Evolutionary conservation across 2,888 invertebrate species (phyloP).

Genomic region (Oscheius myriophilus): DNA sequence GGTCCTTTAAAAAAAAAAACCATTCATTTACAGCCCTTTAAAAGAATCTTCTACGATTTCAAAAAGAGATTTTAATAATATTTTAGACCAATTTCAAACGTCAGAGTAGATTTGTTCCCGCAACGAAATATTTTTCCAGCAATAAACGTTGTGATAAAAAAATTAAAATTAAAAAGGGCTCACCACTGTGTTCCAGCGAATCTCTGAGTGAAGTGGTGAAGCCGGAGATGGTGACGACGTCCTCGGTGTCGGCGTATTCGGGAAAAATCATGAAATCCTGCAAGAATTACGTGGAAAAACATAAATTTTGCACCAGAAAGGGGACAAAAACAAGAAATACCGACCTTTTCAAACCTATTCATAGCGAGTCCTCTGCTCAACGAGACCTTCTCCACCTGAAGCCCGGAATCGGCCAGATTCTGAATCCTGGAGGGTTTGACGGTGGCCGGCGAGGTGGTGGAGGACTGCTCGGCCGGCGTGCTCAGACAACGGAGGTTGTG

Average conservation of each 20-base stretch:
- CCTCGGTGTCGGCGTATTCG: slow-evolving; percentile 67
- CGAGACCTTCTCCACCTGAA: slow-evolving; percentile 64
- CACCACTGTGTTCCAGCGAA: slow-evolving; percentile 45
- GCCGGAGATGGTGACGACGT: slow-evolving; percentile 62
- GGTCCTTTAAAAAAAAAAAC: too few species aligned
- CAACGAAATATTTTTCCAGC: too few species aligned
- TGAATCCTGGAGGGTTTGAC: slow-evolving; percentile 25
- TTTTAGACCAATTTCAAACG: too few species aligned
- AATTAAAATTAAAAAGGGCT: neutral
- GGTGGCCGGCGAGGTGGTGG: slow-evolving; percentile 8
- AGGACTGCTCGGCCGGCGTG: slow-evolving; percentile 2
- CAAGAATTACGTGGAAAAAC: slow-evolving; percentile 23
- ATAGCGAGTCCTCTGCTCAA: slow-evolving; percentile 64
- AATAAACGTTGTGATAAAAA: too few species aligned
- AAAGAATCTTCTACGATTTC: too few species aligned
- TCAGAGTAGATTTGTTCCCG: too few species aligned
- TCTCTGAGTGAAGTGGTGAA: slow-evolving; percentile 41
- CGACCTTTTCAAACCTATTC: slow-evolving; percentile 68
- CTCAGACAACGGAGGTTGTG: neutral
- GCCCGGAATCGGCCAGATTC: slow-evolving; percentile 10
- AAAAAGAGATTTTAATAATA: too few species aligned
- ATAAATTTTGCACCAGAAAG: too few species aligned
- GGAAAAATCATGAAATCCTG: slow-evolving; percentile 70
- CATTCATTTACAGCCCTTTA: too few species aligned
- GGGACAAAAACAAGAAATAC: neutral